Evolutionary conservation across 2,888 invertebrate species (phyloP), one percentile per base, ranked within the genome.

Genomic region (Chrysolina haemoptera): DNA sequence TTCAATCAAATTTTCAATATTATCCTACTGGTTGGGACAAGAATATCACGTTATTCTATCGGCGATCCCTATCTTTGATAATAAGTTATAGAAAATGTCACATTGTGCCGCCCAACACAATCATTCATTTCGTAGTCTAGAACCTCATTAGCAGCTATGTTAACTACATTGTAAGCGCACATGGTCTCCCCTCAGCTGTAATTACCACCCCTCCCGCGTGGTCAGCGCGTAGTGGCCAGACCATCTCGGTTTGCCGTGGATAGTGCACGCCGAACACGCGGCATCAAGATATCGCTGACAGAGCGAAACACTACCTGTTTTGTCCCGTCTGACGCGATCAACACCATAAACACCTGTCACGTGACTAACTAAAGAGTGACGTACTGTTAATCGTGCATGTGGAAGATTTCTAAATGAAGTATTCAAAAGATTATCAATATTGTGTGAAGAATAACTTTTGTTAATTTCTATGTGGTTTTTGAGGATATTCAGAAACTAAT

Each of bases 161-260:
- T 86, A 86, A 86, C 84, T 85, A 85, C 85, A 85, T 85, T 85
- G 86, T 86, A 86, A 86, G 86, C 86, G 86, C 86, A 84, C 85
- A 69, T 68, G 73, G 59, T 70, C 74, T 72, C 55, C 84, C 76
- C 76, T 77, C 82, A 84, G 88, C 79, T 76, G 65, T 65, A 65
- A 65, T 65, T 20, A 53, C 71, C 71, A 73, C 53, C 73, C 74
- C 75, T 82, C 84, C 84, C 84, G 87, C 89, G 88, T 89, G 89
- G 89, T 86, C 90, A 90, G 89, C 83, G 84, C 83, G 83, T 84
- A 84, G 83, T 85, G 87, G 86, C 85, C 88, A 87, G 87, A 87
- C 83, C 85, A 87, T 87, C 87, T 86, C 87, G 85, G 85, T 84
- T 84, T 83, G 86, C 85, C 86, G 87, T 86, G 85, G 86, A 86